These are phyloP conservation scores for Hippolais icterina DNA, from an alignment of 2,113 vertebrate genomes.

Conservation along the genomic window DNA sequence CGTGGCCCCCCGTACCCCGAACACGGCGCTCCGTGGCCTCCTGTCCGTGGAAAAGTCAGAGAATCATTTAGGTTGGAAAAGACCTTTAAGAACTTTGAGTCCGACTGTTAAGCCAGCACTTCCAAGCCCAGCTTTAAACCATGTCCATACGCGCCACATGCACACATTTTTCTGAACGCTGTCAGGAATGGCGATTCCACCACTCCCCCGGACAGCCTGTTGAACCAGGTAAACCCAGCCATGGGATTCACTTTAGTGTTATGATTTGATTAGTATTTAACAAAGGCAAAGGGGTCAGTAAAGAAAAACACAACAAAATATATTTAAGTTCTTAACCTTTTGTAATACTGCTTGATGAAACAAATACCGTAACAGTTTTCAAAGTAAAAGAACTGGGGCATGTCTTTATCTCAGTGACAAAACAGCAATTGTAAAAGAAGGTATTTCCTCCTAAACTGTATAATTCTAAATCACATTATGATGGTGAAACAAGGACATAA, in stretches of 20 bases:
- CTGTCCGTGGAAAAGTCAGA: background rate
- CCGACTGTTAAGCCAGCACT: background rate
- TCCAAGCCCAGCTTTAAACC: background rate
- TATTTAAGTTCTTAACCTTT: background rate
- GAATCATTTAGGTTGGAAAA: background rate
- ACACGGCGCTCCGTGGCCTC: rapidly evolving
- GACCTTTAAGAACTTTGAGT: background rate
- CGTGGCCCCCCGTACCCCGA: rapidly evolving
- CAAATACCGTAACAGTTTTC: background rate
- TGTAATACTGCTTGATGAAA: background rate
- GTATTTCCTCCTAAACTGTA: background rate
- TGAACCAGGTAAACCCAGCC: background rate
- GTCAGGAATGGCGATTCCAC: background rate
- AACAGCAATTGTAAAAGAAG: background rate
- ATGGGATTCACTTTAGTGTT: background rate
- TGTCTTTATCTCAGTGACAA: background rate
- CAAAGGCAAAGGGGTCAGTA: background rate
- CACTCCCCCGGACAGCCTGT: background rate
- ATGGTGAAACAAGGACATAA: background rate
- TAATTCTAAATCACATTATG: background rate
- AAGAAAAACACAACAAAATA: background rate
- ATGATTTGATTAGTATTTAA: background rate
- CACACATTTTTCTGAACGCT: background rate
- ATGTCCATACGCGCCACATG: background rate
- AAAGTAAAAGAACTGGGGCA: background rate